These are phyloP conservation scores for Meteorus sp. DNA, from an alignment of 1,140 invertebrate genomes.

Conservation along the genomic window DNA sequence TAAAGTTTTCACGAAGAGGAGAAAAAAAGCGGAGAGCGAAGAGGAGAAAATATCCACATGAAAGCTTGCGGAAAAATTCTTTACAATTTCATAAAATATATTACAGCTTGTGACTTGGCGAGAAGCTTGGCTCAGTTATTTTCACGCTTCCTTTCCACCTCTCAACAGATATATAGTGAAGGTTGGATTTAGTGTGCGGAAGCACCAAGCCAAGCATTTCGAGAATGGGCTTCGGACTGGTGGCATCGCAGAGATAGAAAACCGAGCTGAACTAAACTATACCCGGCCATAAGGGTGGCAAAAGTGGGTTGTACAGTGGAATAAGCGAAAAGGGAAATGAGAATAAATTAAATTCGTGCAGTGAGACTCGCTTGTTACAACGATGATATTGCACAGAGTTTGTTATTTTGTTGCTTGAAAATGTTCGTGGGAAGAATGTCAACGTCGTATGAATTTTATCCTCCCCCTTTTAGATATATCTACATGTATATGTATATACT, in stretches of 20 bases:
- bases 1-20: too few relatives aligned
- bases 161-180: not conserved
- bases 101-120: not conserved
- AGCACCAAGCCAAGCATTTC: conserved; percentile 18
- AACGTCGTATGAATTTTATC: conserved; percentile 6
- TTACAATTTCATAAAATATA: conserved; percentile 5
- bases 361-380: conserved; percentile 18
- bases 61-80: not conserved
- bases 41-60: too few relatives aligned
- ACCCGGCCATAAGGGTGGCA: not conserved
- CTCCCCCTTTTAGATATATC: not conserved
- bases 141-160: not conserved
- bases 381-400: conserved; percentile 25
- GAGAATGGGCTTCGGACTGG: not conserved
- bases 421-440: conserved; percentile 15
- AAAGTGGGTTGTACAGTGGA: too few relatives aligned
- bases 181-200: conserved; percentile 16
- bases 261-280: conserved; percentile 24
- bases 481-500: not conserved
- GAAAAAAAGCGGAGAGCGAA: not conserved
- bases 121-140: conserved; percentile 6
- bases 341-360: conserved; percentile 27
- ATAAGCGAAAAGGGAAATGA: too few relatives aligned
- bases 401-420: not conserved
- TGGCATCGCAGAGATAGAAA: not conserved